phyloP scores from a whole-genome alignment of 2,113 vertebrate genomes.

The Podocnemis expansa region DNA sequence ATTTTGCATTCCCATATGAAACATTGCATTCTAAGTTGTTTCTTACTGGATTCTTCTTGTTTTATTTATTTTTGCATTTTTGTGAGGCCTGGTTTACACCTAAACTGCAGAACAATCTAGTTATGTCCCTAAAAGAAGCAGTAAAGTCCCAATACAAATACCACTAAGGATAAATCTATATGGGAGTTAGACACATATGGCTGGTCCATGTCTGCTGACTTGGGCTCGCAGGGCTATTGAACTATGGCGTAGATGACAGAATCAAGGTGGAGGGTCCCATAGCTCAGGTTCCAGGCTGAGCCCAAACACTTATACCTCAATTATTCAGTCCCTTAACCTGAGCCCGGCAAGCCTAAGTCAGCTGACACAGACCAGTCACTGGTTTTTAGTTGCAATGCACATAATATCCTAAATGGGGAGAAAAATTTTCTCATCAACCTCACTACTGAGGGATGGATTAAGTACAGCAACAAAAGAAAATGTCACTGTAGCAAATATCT shows the following conservation, averaged over 20 bases:
- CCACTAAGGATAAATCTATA: not conserved
- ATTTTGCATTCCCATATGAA: not conserved
- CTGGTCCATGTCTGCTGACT: not conserved
- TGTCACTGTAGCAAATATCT: not conserved
- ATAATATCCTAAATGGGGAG: not conserved
- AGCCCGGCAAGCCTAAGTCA: not conserved
- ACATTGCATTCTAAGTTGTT: not conserved
- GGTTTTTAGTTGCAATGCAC: not conserved
- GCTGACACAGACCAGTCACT: not conserved
- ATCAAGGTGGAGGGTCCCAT: not conserved
- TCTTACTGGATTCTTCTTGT: not conserved
- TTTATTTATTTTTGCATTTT: not conserved
- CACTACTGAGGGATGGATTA: not conserved
- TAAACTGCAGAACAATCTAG: not conserved
- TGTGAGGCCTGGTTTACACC: not conserved
- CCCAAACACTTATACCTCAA: not conserved
- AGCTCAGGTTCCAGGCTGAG: not conserved
- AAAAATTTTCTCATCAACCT: not conserved
- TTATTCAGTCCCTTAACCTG: not conserved
- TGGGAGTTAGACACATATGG: not conserved
- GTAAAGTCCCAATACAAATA: not conserved
- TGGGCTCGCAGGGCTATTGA: not conserved
- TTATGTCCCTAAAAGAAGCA: not conserved
- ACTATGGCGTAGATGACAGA: not conserved
- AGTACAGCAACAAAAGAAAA: not conserved